These are phyloP conservation scores for Ostrea edulis DNA, from an alignment of 1,140 invertebrate species.

Conservation along the genomic window DNA sequence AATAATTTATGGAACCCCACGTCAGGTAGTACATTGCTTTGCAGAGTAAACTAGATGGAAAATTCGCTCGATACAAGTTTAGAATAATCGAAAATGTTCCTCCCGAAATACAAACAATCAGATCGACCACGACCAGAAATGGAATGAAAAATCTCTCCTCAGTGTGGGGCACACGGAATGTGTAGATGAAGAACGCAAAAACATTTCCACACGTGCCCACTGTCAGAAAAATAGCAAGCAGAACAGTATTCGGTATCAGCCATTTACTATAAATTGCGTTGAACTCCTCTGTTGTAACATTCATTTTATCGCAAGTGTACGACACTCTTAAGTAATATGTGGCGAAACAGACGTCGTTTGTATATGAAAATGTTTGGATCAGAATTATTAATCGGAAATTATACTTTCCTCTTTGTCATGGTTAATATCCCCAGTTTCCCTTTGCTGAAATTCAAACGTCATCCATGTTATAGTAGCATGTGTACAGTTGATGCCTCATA, in stretches of 20 bases:
- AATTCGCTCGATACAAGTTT: not conserved
- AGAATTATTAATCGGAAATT: not conserved
- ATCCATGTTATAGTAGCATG: too few species aligned
- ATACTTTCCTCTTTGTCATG: not conserved
- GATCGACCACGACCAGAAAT: not conserved
- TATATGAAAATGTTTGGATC: too few species aligned
- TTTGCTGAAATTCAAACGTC: not conserved
- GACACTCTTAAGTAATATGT: too few species aligned
- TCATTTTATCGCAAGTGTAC: not conserved
- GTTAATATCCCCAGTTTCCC: not conserved
- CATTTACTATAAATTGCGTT: not conserved
- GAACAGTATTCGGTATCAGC: not conserved
- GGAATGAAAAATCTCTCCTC: conserved; percentile 24
- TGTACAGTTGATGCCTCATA: too few species aligned
- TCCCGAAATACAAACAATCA: not conserved
- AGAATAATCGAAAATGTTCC: not conserved
- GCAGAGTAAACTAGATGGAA: not conserved
- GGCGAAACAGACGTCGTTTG: too few species aligned
- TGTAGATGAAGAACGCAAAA: not conserved
- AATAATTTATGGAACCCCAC: not conserved
- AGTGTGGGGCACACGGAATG: not conserved
- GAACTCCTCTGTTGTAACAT: conserved; percentile 1
- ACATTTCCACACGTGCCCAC: not conserved
- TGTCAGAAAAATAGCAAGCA: not conserved
- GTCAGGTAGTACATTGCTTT: not conserved